Evolutionary conservation across 2,113 vertebrate species (phyloP), one percentile per base, ranked within the genome.

Genomic region (Bos indicus): DNA sequence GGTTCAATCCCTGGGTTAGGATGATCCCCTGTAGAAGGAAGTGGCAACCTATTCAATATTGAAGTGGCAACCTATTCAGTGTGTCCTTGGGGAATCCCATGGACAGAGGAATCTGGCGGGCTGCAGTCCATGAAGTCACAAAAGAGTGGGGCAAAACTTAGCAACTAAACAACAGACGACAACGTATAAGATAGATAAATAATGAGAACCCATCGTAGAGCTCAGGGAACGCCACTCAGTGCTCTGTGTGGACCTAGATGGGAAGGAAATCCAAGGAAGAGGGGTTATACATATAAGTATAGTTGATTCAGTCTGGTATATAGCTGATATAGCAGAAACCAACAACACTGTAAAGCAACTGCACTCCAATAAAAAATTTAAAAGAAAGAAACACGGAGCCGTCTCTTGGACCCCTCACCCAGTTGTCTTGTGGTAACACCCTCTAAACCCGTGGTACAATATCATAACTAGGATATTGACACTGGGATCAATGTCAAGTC

Each of bases 401-500:
- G 13, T 28, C 21, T 23, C 14, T 11, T 17, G 33, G 17, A 10
- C 14, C 13, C 5, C 30, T 16, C 12, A 26, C 36, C 51, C 10
- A 0, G 21, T 12, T 64, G 46, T 46, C 48, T 54, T 33, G 23
- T 4, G 52, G 14, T 19, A 28, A 51, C 36, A 7, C 26, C 54
- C n/a, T 62, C 16, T 7, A n/a, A 74, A 26, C 59, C 13, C 1
- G 0, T 0, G 51, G 33, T 10, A 7, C 25, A 25, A 11, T 25
- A 43, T 13, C 28, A 17, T 11, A 30, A 21, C 33, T 67, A 52
- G 64, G 26, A 36, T n/a, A 11, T 2, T 62, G 77, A 36, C 17
- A 26, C 4, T 2, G 52, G n/a, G 48, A 3, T 48, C 48, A 48
- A 12, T 48, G 48, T 8, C 36, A 17, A 4, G 7, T 52, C 56